phyloP scores from a whole-genome alignment of 2,888 invertebrate species.

The Oxytorus armatus region DNA sequence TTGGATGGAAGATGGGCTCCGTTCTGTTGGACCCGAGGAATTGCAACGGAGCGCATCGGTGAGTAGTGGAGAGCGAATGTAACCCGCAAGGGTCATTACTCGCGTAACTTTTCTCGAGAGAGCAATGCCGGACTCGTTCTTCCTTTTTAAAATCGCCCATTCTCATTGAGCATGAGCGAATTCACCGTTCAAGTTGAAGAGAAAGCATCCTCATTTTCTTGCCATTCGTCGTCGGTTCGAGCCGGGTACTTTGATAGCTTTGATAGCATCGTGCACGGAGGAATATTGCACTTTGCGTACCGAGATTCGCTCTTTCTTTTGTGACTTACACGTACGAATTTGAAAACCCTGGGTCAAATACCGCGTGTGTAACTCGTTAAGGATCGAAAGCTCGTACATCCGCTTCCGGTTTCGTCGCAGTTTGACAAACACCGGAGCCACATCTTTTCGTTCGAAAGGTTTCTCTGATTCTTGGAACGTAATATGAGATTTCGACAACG shows the following conservation, averaged over 20 bases:
- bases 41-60: slow-evolving; percentile 1
- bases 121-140: slow-evolving; percentile 14
- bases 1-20: slow-evolving; percentile 59
- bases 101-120: slow-evolving; percentile 58
- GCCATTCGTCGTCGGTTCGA: neutral
- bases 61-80: slow-evolving; percentile 50
- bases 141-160: slow-evolving; percentile 31
- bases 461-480: neutral
- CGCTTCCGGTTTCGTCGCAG: slow-evolving; percentile 27
- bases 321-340: neutral
- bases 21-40: slow-evolving; percentile 29
- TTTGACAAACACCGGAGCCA: neutral
- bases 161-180: neutral
- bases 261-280: neutral
- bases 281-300: neutral
- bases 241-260: neutral
- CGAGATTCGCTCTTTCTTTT: too few relatives aligned
- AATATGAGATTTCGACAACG: slow-evolving; percentile 39
- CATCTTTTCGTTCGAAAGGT: neutral
- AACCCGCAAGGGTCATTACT: slow-evolving; percentile 56
- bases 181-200: slow-evolving; percentile 46
- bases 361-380: neutral
- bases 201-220: slow-evolving; percentile 39
- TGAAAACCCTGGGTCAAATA: neutral
- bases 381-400: slow-evolving; percentile 4